phyloP scores from a whole-genome alignment of 2,888 invertebrate species.

The Hypolimnas misippus region DNA sequence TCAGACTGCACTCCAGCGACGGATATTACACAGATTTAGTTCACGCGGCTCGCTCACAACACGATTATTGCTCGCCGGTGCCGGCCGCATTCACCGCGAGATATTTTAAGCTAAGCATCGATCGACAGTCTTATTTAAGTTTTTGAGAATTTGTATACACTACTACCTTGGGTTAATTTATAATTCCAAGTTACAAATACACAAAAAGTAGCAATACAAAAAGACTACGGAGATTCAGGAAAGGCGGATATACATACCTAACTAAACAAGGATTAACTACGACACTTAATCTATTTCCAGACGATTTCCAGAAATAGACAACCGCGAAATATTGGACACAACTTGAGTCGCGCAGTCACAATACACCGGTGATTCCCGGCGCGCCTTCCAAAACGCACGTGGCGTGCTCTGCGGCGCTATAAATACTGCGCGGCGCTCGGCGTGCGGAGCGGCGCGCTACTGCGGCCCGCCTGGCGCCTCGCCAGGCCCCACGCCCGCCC shows the following conservation, averaged over 20 bases:
- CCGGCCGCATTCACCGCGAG: slow-evolving; percentile 25
- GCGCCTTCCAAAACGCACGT: not conserved
- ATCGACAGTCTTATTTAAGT: not conserved
- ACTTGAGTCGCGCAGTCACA: slow-evolving; percentile 13
- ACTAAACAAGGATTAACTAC: slow-evolving; percentile 9
- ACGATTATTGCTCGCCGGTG: slow-evolving; percentile 16
- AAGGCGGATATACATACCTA: slow-evolving; percentile 26
- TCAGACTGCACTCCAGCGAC: slow-evolving; percentile 12
- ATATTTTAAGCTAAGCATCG: slow-evolving; percentile 33
- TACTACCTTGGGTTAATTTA: not conserved
- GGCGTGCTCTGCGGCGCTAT: slow-evolving; percentile 16
- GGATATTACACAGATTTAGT: slow-evolving; percentile 25
- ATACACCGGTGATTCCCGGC: slow-evolving; percentile 10
- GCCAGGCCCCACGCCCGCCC: slow-evolving; percentile 28
- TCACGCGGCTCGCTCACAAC: slow-evolving; percentile 16
- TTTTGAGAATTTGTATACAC: not conserved
- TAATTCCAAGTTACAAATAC: not conserved
- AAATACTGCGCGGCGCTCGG: slow-evolving; percentile 21
- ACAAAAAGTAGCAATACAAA: not conserved
- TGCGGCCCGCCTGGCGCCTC: slow-evolving; percentile 47
- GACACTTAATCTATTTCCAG: slow-evolving; percentile 28
- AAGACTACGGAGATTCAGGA: no score
- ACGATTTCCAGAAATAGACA: not conserved
- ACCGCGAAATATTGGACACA: not conserved
- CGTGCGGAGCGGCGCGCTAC: slow-evolving; percentile 17